phyloP scores from a whole-genome alignment of 1,140 invertebrate genomes.

The Leptopilina boulardi region DNA sequence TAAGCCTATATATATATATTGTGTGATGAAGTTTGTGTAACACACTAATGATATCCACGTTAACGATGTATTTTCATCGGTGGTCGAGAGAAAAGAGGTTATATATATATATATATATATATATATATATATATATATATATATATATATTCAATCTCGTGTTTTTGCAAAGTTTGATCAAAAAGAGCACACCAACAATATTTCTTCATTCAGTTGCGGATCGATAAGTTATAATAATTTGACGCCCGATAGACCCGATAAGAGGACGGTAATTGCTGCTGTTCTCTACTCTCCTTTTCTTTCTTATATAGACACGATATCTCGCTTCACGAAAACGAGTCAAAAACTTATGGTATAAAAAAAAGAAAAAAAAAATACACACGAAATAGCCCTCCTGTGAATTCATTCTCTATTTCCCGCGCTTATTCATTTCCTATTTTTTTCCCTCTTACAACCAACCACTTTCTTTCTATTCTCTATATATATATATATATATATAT shows the following conservation, averaged over 20 bases:
- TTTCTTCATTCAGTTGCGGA: not conserved
- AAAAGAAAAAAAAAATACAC: too few relatives aligned
- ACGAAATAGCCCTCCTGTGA: not conserved
- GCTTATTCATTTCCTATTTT: not conserved
- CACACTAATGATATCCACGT: not conserved
- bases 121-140: not conserved
- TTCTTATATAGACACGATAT: not conserved
- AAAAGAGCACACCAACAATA: not conserved
- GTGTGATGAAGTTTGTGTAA: not conserved
- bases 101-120: too few relatives aligned
- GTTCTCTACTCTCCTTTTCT: not conserved
- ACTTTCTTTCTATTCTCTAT: too few relatives aligned
- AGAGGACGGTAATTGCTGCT: slow-evolving; percentile 18
- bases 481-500: too few relatives aligned
- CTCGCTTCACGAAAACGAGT: not conserved
- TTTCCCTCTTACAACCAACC: too few relatives aligned
- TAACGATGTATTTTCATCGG: not conserved
- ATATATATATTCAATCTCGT: too few relatives aligned
- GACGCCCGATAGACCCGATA: slow-evolving; percentile 20
- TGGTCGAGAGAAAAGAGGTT: not conserved
- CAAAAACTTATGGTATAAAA: slow-evolving; percentile 1
- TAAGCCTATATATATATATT: not conserved
- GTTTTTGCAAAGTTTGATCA: not conserved
- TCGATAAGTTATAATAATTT: slow-evolving; percentile 30
- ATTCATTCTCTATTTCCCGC: slow-evolving; percentile 18